Evolutionary conservation across 92 coral and sea anemone genomes (phyloP).

Genomic region (Phenganax stokvisi): DNA sequence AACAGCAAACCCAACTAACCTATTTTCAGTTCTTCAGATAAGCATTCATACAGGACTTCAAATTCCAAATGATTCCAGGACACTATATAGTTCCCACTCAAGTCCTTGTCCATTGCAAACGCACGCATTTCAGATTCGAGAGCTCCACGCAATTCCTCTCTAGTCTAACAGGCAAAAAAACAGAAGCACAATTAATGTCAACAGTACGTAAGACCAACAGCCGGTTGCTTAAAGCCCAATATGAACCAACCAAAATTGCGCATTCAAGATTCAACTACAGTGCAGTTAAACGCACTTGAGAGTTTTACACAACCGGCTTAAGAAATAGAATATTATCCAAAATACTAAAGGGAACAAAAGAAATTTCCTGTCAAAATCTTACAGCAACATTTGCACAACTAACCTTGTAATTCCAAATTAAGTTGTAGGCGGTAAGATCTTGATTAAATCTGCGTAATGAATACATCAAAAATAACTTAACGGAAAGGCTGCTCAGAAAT

Average conservation of each 20-base stretch:
- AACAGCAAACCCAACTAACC: slow-evolving; percentile 8
- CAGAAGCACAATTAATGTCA: neutral
- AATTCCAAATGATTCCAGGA: slow-evolving; percentile 99
- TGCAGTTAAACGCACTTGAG: neutral
- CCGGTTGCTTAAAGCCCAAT: too few species aligned
- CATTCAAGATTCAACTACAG: too few species aligned
- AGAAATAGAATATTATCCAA: neutral
- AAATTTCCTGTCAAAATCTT: too few species aligned
- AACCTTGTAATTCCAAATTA: slow-evolving; percentile 97
- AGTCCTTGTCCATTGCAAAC: slow-evolving; percentile 95
- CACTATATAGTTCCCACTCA: slow-evolving; percentile 76
- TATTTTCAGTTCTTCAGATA: slow-evolving; percentile 87
- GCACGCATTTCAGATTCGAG: slow-evolving; percentile 96
- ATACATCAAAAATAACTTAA: neutral
- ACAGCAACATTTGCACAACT: neutral
- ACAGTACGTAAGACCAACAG: neutral
- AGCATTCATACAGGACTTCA: slow-evolving; percentile 93
- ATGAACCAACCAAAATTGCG: too few species aligned
- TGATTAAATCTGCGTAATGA: slow-evolving; percentile 62
- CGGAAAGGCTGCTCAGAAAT: neutral
- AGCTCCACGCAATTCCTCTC: slow-evolving; percentile 98
- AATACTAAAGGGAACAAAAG: too few species aligned
- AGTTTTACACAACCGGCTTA: neutral
- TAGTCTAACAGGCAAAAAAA: slow-evolving; percentile 56
- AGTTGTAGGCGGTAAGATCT: slow-evolving; percentile 76